A percentile compares a stretch with the other conserved stretches of the same genome.
Evolutionary conservation across 1,140 invertebrate species (phyloP).

Genomic region (Coptotermes formosanus): DNA sequence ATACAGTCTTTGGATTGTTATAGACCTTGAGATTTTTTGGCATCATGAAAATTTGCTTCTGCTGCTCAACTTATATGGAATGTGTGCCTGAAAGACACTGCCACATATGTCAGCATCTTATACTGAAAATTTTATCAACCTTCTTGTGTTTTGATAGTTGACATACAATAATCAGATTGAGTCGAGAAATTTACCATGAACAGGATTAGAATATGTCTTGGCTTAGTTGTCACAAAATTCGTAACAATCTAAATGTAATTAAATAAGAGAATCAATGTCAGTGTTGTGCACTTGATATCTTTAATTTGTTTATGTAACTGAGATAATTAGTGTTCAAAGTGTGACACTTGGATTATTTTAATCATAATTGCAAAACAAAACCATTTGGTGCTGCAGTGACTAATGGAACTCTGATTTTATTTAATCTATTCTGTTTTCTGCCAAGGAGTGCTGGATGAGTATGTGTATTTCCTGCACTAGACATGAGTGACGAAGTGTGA

Average conservation of each 20-base stretch:
- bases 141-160: not conserved
- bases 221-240: slow-evolving; percentile 27
- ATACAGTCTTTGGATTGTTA: not conserved
- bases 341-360: not conserved
- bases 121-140: not conserved
- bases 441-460: not conserved
- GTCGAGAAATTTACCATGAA: too few species aligned
- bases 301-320: not conserved
- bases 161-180: slow-evolving; percentile 9
- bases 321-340: not conserved
- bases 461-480: not conserved
- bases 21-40: not conserved
- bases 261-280: not conserved
- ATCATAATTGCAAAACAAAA: not conserved
- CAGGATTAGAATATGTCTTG: not conserved
- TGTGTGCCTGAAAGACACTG: slow-evolving; percentile 2
- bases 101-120: not conserved
- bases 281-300: slow-evolving; percentile 22
- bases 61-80: not conserved
- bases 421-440: slow-evolving; percentile 2
- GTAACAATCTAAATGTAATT: slow-evolving; percentile 22
- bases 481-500: not conserved
- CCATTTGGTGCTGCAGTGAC: slow-evolving; percentile 13
- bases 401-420: not conserved
- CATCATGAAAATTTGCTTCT: not conserved